Conservation (phyloP, 2,113 vertebrate genomes). For the Spheniscus mendiculus region DNA sequence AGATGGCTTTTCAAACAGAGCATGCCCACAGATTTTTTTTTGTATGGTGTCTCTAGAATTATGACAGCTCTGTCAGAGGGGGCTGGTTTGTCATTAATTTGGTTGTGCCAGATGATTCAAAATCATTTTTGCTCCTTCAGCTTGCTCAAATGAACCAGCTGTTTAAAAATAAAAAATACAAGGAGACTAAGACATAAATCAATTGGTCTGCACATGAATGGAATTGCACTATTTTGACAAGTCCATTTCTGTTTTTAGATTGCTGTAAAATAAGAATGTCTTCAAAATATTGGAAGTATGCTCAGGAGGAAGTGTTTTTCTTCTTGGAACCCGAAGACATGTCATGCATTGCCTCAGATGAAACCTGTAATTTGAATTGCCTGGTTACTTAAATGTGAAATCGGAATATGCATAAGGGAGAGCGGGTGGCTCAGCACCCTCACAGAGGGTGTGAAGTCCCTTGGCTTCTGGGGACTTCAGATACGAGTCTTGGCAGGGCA, state of each 20-base stretch:
- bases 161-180: slow-evolving; percentile 6
- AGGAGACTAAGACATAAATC: neutral
- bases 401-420: neutral
- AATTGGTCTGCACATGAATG: neutral
- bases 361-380: neutral
- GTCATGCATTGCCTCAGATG: neutral
- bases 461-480: neutral
- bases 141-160: slow-evolving; percentile 51
- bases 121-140: slow-evolving; percentile 53
- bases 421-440: neutral
- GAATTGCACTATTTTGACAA: slow-evolving; percentile 15
- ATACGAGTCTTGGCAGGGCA: neutral
- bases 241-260: slow-evolving; percentile 39
- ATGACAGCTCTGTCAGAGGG: slow-evolving; percentile 51
- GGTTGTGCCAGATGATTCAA: slow-evolving; percentile 48
- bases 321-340: neutral
- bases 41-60: slow-evolving; percentile 28
- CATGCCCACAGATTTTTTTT: slow-evolving; percentile 12
- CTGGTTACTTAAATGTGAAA: slow-evolving; percentile 1
- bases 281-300: neutral
- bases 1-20: slow-evolving; percentile 70
- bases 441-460: neutral
- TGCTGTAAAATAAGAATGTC: neutral
- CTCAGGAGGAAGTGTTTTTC: neutral
- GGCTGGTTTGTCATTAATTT: slow-evolving; percentile 51